These are phyloP conservation scores for Apteryx owenii DNA, from an alignment of 2,113 vertebrate genomes.

Conservation along the genomic window DNA sequence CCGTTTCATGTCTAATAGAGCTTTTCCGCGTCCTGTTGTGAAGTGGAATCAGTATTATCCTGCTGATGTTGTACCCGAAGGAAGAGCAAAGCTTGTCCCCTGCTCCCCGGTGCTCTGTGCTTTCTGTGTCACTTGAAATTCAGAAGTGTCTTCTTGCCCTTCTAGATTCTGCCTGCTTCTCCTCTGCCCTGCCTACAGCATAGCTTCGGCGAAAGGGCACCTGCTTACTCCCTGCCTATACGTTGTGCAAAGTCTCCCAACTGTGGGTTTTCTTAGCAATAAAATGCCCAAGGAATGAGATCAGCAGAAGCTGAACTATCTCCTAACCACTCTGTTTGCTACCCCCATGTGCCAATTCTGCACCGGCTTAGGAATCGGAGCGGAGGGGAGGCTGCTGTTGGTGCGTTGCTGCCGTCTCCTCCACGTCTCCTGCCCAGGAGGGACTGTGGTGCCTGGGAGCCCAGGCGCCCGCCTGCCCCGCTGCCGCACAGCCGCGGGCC, in stretches of 20 bases:
- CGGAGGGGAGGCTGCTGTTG: not conserved
- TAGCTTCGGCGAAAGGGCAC: not conserved
- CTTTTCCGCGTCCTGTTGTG: not conserved
- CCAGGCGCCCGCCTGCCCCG: rapidly evolving
- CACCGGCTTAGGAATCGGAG: not conserved
- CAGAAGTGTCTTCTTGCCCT: not conserved
- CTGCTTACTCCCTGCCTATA: not conserved
- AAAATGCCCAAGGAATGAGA: not conserved
- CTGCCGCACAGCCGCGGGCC: too few species aligned
- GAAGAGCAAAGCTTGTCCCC: not conserved
- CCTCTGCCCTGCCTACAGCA: not conserved
- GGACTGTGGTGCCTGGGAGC: not conserved
- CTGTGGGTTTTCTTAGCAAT: not conserved
- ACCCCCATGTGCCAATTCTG: not conserved
- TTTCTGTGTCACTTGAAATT: not conserved
- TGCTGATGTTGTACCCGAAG: not conserved
- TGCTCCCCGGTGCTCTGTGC: rapidly evolving
- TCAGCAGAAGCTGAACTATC: not conserved
- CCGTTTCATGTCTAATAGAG: not conserved
- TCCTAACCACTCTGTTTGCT: not conserved
- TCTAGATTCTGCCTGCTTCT: not conserved
- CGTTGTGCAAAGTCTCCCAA: not conserved
- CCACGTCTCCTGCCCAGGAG: not conserved
- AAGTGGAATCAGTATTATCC: not conserved
- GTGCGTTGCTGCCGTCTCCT: not conserved